Percentiles rank a stretch among this genome's conserved stretches.
Evolutionary conservation across 2,888 invertebrate species (phyloP).

Genomic region (Volucella bombylans): DNA sequence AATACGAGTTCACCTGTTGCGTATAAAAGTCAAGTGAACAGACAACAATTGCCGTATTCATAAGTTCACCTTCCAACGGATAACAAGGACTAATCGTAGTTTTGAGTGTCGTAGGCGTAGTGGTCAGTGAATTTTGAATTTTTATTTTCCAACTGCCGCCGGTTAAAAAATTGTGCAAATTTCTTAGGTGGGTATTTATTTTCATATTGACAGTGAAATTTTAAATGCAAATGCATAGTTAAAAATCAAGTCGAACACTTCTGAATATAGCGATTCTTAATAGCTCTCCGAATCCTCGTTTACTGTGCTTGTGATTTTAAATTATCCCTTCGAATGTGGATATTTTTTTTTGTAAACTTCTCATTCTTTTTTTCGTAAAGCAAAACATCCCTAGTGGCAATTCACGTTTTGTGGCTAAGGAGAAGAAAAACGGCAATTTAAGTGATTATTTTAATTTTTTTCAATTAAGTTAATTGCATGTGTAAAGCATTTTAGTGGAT

Average conservation of each 20-base stretch:
- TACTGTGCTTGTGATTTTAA: conserved; percentile 2
- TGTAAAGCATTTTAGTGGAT: conserved; percentile 19
- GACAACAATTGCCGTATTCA: conserved; percentile 48
- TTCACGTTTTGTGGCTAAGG: neutral
- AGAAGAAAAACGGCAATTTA: conserved; percentile 2
- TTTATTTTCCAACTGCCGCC: conserved; percentile 28
- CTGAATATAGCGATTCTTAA: neutral
- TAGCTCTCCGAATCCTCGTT: neutral
- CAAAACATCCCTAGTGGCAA: neutral
- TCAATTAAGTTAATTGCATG: conserved; percentile 42
- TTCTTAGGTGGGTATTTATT: conserved; percentile 42
- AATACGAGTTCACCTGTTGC: conserved; percentile 49
- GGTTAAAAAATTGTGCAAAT: conserved; percentile 29
- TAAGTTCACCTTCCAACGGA: conserved; percentile 44
- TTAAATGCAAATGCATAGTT: no score
- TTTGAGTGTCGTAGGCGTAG: conserved; percentile 13
- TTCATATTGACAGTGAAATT: neutral
- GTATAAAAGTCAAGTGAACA: conserved; percentile 53
- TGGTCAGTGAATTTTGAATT: conserved; percentile 39
- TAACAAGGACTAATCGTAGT: conserved; percentile 33
- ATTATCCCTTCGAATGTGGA: neutral
- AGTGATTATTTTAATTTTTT: conserved; percentile 4
- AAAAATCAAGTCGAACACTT: no score
- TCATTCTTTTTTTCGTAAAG: neutral
- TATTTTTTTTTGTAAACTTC: neutral